Conservation (phyloP, 1,140 invertebrate species). For the Calephelis virginiensis region DNA sequence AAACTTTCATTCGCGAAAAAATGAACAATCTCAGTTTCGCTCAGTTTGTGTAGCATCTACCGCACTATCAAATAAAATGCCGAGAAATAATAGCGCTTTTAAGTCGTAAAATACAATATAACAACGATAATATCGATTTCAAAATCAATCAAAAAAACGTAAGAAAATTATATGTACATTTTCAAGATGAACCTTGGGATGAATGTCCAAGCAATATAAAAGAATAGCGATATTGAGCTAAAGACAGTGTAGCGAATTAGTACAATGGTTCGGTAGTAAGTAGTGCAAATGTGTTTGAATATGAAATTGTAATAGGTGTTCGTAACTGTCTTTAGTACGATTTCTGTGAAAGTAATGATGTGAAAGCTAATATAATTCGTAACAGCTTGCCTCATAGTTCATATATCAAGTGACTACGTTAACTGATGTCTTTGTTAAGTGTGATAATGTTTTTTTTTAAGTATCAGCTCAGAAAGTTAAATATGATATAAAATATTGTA, state of each 20-base stretch:
- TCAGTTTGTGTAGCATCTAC: constrained; percentile 74
- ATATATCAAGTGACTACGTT: constrained; percentile 31
- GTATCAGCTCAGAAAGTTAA: constrained; percentile 50
- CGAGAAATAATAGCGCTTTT: constrained; percentile 20
- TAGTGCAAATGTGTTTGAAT: constrained; percentile 9
- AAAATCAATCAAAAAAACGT: constrained; percentile 6
- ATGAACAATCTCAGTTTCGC: constrained; percentile 68
- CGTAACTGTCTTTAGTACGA: constrained; percentile 38
- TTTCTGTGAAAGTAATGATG: constrained; percentile 23
- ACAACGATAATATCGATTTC: background rate
- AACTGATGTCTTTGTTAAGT: constrained; percentile 31
- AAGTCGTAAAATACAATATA: constrained; percentile 8
- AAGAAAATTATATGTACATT: constrained; percentile 1
- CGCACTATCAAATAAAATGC: constrained; percentile 46
- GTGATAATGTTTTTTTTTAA: constrained; percentile 53
- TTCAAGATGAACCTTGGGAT: constrained; percentile 35
- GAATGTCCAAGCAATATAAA: constrained; percentile 32
- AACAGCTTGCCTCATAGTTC: constrained; percentile 64
- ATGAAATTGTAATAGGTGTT: constrained; percentile 24
- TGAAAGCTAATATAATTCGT: constrained; percentile 36
- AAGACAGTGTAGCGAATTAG: constrained; percentile 12
- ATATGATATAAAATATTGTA: constrained; percentile 41
- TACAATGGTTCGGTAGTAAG: constrained; percentile 9
- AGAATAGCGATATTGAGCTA: constrained; percentile 2
- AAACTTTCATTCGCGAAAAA: constrained; percentile 47